Evolutionary conservation across 2,888 invertebrate species (phyloP), one percentile per base, ranked within the genome.

Genomic region (Sycophila texana): DNA sequence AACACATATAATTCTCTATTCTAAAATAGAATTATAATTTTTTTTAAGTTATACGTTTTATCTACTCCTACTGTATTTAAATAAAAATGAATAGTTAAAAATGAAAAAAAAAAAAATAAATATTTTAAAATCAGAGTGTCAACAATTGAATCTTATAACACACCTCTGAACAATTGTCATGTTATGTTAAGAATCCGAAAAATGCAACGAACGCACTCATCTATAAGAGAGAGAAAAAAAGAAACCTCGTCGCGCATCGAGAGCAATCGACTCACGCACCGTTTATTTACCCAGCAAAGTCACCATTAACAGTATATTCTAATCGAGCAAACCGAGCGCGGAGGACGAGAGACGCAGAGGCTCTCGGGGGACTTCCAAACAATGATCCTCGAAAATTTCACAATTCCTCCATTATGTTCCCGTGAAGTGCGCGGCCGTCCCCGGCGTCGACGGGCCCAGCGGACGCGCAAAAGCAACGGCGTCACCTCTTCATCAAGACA

Each of bases 341-440:
- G 30, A 67, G n/a, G 47, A 39, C 74, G 47, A 66, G 71, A 71
- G 77, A 67, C 26, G 39, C 39, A 39, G 10, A 10, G 39, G 26
- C 26, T 26, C 16, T 58, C 53, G 61, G 20, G 39, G 20, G 57
- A 22, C 57, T 67, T 63, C 66, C 81, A 81, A 81, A 81, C 77
- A 81, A 81, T 81, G 81, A 81, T 49, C 12, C 18, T 81, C 72
- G 49, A 61, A 61, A 72, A 75, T 74, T 53, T 66, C 4, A 76
- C 67, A 73, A 76, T 74, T 55, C 58, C 26, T 4, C 51, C 13
- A 16, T 70, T 65, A 20, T 66, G 20, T 51, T 77, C 39, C 30
- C 18, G 12, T 30, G 20, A 51, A 53, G 18, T 39, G 63, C 13
- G n/a, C 61, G 67, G 49, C 39, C 16, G 26, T 30, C 58, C 0